Percentiles rank a stretch among this genome's conserved stretches.
These are phyloP conservation scores for Melierax canorus DNA, from an alignment of 2,113 vertebrate species.

Conservation along the genomic window DNA sequence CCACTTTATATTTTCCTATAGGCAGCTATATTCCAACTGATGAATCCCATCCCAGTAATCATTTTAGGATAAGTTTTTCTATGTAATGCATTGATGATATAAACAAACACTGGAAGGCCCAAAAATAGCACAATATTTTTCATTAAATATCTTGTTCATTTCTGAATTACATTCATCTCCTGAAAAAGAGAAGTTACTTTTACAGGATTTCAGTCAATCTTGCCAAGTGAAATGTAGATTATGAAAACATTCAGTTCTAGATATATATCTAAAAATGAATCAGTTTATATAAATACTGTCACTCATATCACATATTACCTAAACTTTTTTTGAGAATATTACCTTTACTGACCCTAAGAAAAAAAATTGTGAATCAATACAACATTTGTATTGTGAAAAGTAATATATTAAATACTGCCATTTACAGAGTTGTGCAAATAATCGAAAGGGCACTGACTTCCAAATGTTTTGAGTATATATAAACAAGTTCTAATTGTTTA, in stretches of 20 bases:
- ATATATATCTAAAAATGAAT: not conserved
- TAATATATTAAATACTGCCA: not conserved
- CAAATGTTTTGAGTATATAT: accelerated
- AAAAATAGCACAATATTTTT: not conserved
- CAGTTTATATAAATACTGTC: not conserved
- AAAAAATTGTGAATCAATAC: not conserved
- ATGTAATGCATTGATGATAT: not conserved
- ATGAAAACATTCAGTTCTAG: not conserved
- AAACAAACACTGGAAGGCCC: not conserved
- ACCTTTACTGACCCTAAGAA: not conserved
- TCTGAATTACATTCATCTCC: not conserved
- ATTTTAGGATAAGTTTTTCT: not conserved
- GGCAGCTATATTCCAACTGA: not conserved
- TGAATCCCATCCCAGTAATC: not conserved
- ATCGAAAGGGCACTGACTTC: not conserved
- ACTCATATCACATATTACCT: not conserved
- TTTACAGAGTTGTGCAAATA: not conserved
- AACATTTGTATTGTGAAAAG: not conserved
- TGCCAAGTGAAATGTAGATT: not conserved
- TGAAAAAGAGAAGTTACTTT: not conserved
- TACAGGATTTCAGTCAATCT: not conserved
- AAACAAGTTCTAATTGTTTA: not conserved
- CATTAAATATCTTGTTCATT: not conserved
- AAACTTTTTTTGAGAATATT: not conserved
- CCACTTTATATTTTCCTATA: not conserved